These are phyloP conservation scores for Labrus mixtus DNA, from an alignment of 2,113 vertebrate species.

Conservation along the genomic window DNA sequence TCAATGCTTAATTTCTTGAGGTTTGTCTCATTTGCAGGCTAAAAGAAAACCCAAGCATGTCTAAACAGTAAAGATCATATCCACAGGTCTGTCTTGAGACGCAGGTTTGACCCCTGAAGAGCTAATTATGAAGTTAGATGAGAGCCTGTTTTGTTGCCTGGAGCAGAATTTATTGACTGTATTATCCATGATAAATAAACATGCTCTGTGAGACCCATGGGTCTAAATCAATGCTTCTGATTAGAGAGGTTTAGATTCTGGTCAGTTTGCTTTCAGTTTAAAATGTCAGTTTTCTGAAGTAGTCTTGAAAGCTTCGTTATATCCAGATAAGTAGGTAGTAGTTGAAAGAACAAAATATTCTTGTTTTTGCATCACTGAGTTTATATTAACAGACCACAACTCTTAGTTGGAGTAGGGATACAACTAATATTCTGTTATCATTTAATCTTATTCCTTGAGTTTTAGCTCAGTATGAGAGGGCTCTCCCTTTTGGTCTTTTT, in stretches of 20 bases:
- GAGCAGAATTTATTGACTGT: not conserved
- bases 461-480: no score
- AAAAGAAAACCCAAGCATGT: no score
- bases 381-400: no score
- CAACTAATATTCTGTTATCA: no score
- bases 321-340: no score
- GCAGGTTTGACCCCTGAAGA: not conserved
- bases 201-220: not conserved
- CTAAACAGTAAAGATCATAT: constrained; percentile 13
- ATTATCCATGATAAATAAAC: constrained; percentile 3
- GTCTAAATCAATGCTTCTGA: not conserved
- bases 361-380: not conserved
- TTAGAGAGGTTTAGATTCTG: not conserved
- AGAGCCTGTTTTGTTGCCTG: constrained; percentile 6
- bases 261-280: not conserved
- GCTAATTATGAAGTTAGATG: constrained; percentile 11
- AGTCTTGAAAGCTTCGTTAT: not conserved
- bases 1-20: not conserved
- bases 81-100: not conserved
- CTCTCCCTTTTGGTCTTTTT: no score
- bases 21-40: not conserved
- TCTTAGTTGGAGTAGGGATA: no score
- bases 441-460: no score
- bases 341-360: not conserved
- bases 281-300: not conserved